Evolutionary conservation across 2,113 vertebrate species (phyloP), one percentile per base, ranked within the genome.

Genomic region (Upupa epops): DNA sequence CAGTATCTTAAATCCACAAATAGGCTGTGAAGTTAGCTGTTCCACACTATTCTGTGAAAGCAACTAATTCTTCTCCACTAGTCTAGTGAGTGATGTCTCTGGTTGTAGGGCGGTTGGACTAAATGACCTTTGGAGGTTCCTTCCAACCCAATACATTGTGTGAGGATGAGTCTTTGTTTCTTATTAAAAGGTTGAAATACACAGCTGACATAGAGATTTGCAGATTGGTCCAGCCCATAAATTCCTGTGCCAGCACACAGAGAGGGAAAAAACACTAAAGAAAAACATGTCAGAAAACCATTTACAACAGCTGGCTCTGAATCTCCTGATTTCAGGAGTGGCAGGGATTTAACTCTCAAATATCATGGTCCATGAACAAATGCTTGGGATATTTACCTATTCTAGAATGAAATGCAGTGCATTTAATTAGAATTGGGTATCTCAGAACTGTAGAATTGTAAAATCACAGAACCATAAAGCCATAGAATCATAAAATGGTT

Each of bases 351-450:
- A 2, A 17, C 19, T 66, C 5, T 5, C 13, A 60, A 32, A 40
- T n/a, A 29, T 22, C 12, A 7, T 6, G 37, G 17, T 20, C 49
- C 1, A 4, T 13, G 5, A 36, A 21, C 6, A 66, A 71, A n/a
- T 24, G 18, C 8, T 7, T 25, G 31, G 8, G 17, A 9, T 14
- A 7, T 3, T 3, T 8, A 6, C 2, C 8, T 31, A 3, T 22
- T n/a, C 18, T 8, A 9, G 14, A 58, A 32, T 11, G 5, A 59
- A 26, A 18, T 11, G 7, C 8, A 2, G 18, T 6, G 2, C 14
- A 14, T 15, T 17, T 17, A 34, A 12, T n/a, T 37, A 19, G 26
- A 26, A 32, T 17, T 5, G 18, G 11, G 5, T 19, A 13, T 4
- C 40, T 15, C 40, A 42, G 40, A 42, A 42, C 40, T 42, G 40